These are phyloP conservation scores for Rhingia rostrata DNA, from an alignment of 2,888 invertebrate genomes.

Conservation along the genomic window DNA sequence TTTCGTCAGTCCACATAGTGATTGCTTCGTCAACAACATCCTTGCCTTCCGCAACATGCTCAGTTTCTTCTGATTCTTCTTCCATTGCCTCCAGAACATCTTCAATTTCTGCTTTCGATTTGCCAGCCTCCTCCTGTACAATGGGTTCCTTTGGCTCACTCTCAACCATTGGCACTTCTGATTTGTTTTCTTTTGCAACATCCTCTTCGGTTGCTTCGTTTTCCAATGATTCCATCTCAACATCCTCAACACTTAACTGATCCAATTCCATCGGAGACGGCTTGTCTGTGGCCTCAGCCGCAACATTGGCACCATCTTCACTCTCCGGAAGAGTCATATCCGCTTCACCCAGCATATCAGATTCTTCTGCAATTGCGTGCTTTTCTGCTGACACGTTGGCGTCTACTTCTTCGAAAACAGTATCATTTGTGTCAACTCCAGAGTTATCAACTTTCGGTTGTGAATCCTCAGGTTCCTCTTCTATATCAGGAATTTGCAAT, in stretches of 20 bases:
- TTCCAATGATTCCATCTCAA: slow-evolving; percentile 68
- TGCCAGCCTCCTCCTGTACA: slow-evolving; percentile 65
- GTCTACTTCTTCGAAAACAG: slow-evolving; percentile 77
- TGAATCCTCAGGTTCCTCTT: slow-evolving; percentile 57
- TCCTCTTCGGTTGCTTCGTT: slow-evolving; percentile 53
- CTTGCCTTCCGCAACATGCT: slow-evolving; percentile 58
- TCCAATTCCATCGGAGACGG: slow-evolving; percentile 61
- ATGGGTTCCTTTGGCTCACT: slow-evolving; percentile 67
- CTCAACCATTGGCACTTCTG: slow-evolving; percentile 75
- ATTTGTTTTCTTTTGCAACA: slow-evolving; percentile 51
- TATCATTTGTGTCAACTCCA: slow-evolving; percentile 37
- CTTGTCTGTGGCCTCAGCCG: slow-evolving; percentile 72
- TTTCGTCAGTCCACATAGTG: slow-evolving; percentile 61
- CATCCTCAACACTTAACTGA: slow-evolving; percentile 74
- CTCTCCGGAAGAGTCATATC: slow-evolving; percentile 76
- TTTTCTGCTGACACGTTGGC: slow-evolving; percentile 76
- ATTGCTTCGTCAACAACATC: slow-evolving; percentile 43
- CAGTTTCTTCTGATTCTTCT: slow-evolving; percentile 24
- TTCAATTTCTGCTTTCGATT: slow-evolving; percentile 27
- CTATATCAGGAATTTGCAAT: slow-evolving; percentile 42
- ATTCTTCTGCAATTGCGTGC: slow-evolving; percentile 77
- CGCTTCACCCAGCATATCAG: slow-evolving; percentile 78
- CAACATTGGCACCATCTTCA: slow-evolving; percentile 9
- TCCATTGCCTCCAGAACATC: slow-evolving; percentile 68
- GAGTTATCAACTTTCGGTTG: slow-evolving; percentile 55